Evolutionary conservation across 2,888 invertebrate genomes (phyloP).

Genomic region (Lingula anatina): DNA sequence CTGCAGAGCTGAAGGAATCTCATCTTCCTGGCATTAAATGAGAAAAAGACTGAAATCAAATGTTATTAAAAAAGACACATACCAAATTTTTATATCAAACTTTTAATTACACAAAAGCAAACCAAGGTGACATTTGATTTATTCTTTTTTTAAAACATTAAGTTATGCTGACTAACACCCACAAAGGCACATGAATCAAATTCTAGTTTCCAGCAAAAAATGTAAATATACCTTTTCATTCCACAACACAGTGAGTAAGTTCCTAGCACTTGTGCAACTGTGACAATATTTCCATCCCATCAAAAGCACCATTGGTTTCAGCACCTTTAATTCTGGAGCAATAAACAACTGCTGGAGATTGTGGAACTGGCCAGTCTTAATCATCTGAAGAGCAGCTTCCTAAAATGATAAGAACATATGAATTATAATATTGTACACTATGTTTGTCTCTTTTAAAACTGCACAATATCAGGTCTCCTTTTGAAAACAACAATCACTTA

Average conservation of each 20-base stretch:
- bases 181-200: too few relatives aligned
- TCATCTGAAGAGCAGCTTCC: constrained; percentile 33
- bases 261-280: constrained; percentile 26
- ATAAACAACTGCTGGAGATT: constrained; percentile 25
- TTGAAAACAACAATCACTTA: too few relatives aligned
- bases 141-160: too few relatives aligned
- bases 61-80: too few relatives aligned
- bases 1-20: constrained; percentile 20
- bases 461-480: too few relatives aligned
- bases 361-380: constrained; percentile 29
- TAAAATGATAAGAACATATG: constrained; percentile 16
- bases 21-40: neutral
- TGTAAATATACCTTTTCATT: constrained; percentile 14
- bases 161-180: too few relatives aligned
- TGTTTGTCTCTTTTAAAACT: too few relatives aligned
- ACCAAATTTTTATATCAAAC: too few relatives aligned
- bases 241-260: constrained; percentile 33
- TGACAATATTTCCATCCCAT: constrained; percentile 39
- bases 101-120: too few relatives aligned
- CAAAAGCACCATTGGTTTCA: constrained; percentile 37
- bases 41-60: neutral
- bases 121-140: too few relatives aligned
- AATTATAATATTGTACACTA: too few relatives aligned
- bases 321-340: constrained; percentile 31
- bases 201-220: too few relatives aligned